Evolutionary conservation across 2,888 invertebrate species (phyloP).

Genomic region (Lepidonotus clava): DNA sequence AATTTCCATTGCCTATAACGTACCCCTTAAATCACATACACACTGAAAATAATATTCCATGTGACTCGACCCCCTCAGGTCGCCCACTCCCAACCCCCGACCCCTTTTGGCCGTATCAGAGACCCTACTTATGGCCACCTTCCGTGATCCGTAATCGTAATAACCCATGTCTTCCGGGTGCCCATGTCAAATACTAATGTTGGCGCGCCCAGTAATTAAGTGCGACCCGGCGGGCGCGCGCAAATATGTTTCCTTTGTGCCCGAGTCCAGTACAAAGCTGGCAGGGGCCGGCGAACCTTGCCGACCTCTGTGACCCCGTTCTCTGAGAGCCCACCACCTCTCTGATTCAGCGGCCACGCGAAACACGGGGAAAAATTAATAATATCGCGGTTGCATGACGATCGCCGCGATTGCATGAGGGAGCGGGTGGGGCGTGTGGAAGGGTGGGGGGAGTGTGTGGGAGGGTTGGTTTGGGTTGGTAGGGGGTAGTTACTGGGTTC

Average conservation of each 20-base stretch:
- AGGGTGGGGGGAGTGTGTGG: neutral
- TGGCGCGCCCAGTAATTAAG: constrained; percentile 14
- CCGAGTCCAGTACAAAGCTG: neutral
- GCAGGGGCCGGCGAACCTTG: neutral
- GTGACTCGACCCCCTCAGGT: neutral
- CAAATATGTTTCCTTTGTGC: constrained; percentile 50
- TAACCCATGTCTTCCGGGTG: neutral
- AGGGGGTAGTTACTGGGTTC: neutral
- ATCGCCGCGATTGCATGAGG: constrained; percentile 1
- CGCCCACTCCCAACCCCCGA: neutral
- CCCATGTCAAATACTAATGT: constrained; percentile 53
- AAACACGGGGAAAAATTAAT: constrained; percentile 49
- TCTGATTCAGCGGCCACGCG: constrained; percentile 3
- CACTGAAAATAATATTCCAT: too few relatives aligned
- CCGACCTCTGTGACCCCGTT: neutral
- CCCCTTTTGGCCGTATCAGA: neutral
- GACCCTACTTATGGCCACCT: neutral
- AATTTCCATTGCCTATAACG: too few relatives aligned
- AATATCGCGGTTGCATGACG: constrained; percentile 41
- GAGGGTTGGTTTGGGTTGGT: neutral
- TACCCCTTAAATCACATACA: too few relatives aligned
- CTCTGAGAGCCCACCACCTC: neutral
- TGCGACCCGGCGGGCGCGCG: constrained; percentile 5
- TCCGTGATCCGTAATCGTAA: neutral
- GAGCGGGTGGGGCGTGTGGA: neutral